phyloP scores from a whole-genome alignment of 1,140 invertebrate species.

The Rhopalosiphum padi region DNA sequence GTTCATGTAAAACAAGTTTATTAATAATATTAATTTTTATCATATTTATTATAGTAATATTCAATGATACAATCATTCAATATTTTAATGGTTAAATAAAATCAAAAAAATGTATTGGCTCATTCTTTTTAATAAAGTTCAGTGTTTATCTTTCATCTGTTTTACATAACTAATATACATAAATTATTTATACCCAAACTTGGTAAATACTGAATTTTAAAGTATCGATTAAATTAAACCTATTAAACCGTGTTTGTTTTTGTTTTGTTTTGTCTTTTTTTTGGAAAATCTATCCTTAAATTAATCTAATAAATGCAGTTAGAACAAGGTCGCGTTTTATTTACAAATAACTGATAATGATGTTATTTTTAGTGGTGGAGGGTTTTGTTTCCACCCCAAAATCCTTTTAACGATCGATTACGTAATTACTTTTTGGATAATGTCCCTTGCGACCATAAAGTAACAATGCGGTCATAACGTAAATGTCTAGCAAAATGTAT shows the following conservation, averaged over 20 bases:
- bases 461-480: not conserved
- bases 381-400: not conserved
- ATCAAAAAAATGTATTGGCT: no score
- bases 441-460: not conserved
- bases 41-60: not conserved
- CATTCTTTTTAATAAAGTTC: not conserved
- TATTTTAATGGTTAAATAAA: no score
- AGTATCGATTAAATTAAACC: not conserved
- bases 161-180: not conserved
- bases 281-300: not conserved
- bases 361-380: not conserved
- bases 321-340: not conserved
- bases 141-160: not conserved
- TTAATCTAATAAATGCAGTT: not conserved
- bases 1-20: no score
- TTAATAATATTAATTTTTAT: not conserved
- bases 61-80: no score
- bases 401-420: slow-evolving; percentile 12
- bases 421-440: slow-evolving; percentile 14
- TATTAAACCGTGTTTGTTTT: not conserved
- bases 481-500: not conserved
- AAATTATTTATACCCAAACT: not conserved
- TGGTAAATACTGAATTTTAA: not conserved
- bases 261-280: not conserved
- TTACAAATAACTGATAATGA: not conserved